phyloP scores from a whole-genome alignment of 1,140 invertebrate species.

The Hypsibius dujardini region DNA sequence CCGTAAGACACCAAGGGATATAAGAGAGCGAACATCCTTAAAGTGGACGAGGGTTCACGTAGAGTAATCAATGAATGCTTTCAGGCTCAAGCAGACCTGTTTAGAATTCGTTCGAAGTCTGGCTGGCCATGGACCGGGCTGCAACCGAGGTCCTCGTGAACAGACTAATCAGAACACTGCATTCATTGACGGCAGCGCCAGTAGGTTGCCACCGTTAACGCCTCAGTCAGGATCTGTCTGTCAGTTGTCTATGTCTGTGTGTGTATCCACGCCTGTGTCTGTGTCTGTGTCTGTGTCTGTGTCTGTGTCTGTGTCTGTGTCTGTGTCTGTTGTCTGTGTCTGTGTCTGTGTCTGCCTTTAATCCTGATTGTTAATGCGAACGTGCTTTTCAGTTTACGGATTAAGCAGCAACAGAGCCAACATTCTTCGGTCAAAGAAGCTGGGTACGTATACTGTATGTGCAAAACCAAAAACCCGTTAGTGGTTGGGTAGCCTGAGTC shows the following conservation, averaged over 20 bases:
- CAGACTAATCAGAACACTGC: conserved; percentile 84
- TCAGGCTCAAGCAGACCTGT: conserved; percentile 12
- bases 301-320: neutral
- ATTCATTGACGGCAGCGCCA: conserved; percentile 49
- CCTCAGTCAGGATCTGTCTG: too few species aligned
- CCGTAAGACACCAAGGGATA: conserved; percentile 40
- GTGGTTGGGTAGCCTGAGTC: too few species aligned
- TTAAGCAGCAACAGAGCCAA: too few species aligned
- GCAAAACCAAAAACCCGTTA: neutral
- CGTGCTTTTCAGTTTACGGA: too few species aligned
- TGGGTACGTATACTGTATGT: neutral
- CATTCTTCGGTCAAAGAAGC: too few species aligned
- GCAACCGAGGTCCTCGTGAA: conserved; percentile 51
- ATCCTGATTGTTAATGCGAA: too few species aligned
- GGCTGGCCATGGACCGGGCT: neutral
- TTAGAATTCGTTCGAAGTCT: conserved; percentile 23
- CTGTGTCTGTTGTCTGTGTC: too few species aligned
- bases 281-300: neutral
- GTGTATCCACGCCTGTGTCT: neutral
- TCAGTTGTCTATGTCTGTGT: neutral
- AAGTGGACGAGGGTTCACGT: too few species aligned
- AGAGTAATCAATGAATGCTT: neutral
- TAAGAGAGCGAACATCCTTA: conserved; percentile 4
- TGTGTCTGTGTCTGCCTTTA: too few species aligned
- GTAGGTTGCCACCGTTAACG: neutral